phyloP scores from a whole-genome alignment of 2,113 vertebrate genomes.

The Trematomus loennbergii region DNA sequence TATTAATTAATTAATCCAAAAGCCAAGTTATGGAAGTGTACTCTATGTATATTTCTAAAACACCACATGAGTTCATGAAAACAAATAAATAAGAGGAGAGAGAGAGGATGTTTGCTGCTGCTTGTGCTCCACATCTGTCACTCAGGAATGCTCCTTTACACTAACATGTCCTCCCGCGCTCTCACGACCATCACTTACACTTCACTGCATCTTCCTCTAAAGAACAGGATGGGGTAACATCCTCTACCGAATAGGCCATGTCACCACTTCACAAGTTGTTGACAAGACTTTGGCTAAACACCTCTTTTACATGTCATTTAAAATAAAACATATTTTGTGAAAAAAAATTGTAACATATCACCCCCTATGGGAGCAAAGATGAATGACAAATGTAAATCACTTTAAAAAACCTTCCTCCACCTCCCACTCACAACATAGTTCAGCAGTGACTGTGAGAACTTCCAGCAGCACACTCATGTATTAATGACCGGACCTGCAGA shows the following conservation, averaged over 20 bases:
- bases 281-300: conserved; percentile 1
- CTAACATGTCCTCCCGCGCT: conserved; percentile 77
- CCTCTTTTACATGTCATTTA: background rate
- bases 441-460: conserved; percentile 22
- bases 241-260: conserved; percentile 16
- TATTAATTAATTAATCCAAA: background rate
- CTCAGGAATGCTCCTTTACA: conserved; percentile 77
- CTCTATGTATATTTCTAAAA: background rate
- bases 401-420: conserved; percentile 3
- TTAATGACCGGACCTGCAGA: conserved; percentile 15
- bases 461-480: background rate
- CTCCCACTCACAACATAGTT: conserved; percentile 17
- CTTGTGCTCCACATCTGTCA: conserved; percentile 65
- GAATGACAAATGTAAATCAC: conserved; percentile 18
- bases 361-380: conserved; percentile 1
- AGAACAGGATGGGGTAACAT: conserved; percentile 23
- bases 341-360: conserved; percentile 5
- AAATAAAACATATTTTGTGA: conserved; percentile 1
- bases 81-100: conserved; percentile 1
- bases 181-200: conserved; percentile 60
- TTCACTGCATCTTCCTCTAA: conserved; percentile 35
- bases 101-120: conserved; percentile 41
- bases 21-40: background rate
- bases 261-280: background rate
- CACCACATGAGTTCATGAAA: background rate